Conservation (phyloP, 2,888 invertebrate species). For the Neoascia interrupta region DNA sequence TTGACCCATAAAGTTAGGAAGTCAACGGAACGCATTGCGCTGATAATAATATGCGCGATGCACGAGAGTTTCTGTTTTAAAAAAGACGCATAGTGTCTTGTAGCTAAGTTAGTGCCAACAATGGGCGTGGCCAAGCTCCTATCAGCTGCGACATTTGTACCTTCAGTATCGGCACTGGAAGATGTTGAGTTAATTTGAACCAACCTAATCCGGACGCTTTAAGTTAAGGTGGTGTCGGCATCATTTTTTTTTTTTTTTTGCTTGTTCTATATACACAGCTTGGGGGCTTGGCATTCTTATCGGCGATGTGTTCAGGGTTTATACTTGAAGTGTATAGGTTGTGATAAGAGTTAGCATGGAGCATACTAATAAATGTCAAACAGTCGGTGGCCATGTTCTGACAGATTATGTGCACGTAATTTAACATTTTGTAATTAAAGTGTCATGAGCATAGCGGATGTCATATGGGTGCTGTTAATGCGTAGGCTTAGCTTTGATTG, state of each 20-base stretch:
- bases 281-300: conserved; percentile 52
- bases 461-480: neutral
- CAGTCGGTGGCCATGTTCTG: neutral
- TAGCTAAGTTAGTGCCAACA: no score
- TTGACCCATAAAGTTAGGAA: conserved; percentile 39
- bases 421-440: conserved; percentile 26
- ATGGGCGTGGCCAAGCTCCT: neutral
- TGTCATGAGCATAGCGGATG: conserved; percentile 8
- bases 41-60: neutral
- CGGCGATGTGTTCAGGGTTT: neutral
- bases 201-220: neutral
- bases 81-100: neutral
- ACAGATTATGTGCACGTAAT: conserved; percentile 7
- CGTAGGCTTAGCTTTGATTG: neutral
- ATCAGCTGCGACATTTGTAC: conserved; percentile 17
- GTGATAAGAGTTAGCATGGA: conserved; percentile 5
- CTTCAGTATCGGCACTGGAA: neutral
- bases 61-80: neutral
- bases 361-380: conserved; percentile 38
- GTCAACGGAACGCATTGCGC: conserved; percentile 3
- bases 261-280: no score
- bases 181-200: neutral
- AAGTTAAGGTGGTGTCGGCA: neutral
- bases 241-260: no score
- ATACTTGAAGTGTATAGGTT: neutral